phyloP scores from a whole-genome alignment of 2,113 vertebrate genomes.

The Dolichotis patagonum region DNA sequence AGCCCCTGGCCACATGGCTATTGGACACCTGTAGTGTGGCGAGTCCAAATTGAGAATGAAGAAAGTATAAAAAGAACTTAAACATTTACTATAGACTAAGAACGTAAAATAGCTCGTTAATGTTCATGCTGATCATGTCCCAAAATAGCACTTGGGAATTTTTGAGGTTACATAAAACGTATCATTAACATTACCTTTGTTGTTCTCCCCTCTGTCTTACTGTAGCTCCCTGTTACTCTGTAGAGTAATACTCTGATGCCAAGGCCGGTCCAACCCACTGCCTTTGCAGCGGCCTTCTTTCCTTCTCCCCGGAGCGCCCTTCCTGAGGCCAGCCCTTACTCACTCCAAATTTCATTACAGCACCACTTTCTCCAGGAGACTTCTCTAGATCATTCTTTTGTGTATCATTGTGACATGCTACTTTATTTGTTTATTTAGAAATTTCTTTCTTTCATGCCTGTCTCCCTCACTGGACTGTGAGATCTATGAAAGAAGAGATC shows the following conservation, averaged over 20 bases:
- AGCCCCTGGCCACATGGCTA: not conserved
- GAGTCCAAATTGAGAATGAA: not conserved
- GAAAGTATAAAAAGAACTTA: not conserved
- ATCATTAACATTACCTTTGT: not conserved
- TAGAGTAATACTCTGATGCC: not conserved
- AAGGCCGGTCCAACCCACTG: not conserved
- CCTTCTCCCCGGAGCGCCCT: not conserved
- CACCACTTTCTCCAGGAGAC: not conserved
- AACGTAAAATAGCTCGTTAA: not conserved
- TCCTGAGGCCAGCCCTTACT: not conserved
- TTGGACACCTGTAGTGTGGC: not conserved
- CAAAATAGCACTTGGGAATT: not conserved
- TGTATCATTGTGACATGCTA: not conserved
- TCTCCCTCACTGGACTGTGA: not conserved
- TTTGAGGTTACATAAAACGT: not conserved
- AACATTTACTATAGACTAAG: not conserved
- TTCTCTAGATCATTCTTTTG: not conserved
- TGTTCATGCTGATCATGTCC: not conserved
- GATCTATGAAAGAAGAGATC: not conserved
- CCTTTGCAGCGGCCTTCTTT: not conserved
- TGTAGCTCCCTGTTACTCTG: not conserved
- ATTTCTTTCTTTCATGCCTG: not conserved
- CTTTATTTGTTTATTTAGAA: not conserved
- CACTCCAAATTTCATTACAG: not conserved
- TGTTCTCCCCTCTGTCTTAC: not conserved